Conservation (phyloP, 2,797 vertebrate species). For the Phalanger gymnotis region DNA sequence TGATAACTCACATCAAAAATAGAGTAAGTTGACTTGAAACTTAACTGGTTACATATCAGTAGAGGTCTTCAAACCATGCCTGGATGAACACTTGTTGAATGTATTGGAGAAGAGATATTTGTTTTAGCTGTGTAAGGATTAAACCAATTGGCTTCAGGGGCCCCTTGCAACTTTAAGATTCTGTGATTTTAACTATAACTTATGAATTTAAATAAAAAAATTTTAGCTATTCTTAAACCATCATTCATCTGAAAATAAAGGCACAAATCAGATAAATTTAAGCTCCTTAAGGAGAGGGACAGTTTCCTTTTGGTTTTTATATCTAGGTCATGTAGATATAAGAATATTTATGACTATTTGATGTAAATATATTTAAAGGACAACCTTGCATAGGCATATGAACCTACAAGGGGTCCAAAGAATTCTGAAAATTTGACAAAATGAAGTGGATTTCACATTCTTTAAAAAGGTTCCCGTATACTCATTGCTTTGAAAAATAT, state of each 20-base stretch:
- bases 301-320: too few relatives aligned
- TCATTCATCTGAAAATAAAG: not conserved
- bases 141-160: not conserved
- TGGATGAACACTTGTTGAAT: not conserved
- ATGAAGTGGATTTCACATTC: too few relatives aligned
- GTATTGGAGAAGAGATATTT: not conserved
- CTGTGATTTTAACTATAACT: not conserved
- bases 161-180: not conserved
- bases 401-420: too few relatives aligned
- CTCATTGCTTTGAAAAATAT: too few relatives aligned
- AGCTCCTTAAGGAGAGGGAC: too few relatives aligned
- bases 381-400: too few relatives aligned
- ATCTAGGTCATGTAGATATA: too few relatives aligned
- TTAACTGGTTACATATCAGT: not conserved
- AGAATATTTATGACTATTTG: too few relatives aligned
- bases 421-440: too few relatives aligned
- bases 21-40: not conserved
- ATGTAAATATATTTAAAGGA: too few relatives aligned
- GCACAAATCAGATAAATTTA: too few relatives aligned
- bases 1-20: not conserved
- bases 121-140: not conserved
- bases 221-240: not conserved
- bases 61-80: not conserved
- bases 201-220: not conserved
- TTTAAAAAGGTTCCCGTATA: too few relatives aligned